Conservation (phyloP, 2,888 invertebrate genomes). For the Eristalis pertinax region DNA sequence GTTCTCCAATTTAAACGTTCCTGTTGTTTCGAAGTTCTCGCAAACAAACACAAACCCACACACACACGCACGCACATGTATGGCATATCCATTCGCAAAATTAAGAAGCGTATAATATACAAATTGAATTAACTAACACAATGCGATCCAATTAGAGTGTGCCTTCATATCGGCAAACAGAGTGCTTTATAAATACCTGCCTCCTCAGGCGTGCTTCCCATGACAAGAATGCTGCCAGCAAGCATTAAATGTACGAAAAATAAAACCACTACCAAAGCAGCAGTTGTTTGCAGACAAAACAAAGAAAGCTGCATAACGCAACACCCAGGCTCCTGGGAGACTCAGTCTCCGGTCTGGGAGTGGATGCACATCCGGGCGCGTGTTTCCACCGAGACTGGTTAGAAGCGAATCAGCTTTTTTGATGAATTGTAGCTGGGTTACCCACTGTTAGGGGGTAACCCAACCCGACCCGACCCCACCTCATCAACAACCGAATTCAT, state of each 20-base stretch:
- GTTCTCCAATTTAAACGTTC: neutral
- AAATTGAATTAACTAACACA: constrained; percentile 63
- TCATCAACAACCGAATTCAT: neutral
- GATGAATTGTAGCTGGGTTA: constrained; percentile 17
- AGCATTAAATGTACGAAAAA: constrained; percentile 57
- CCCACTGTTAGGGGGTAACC: neutral
- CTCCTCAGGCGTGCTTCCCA: neutral
- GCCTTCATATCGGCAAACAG: constrained; percentile 33
- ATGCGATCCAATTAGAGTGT: constrained; percentile 60
- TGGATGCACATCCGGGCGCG: neutral
- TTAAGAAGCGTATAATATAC: constrained; percentile 56
- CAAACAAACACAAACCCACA: neutral
- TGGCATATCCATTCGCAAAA: constrained; percentile 27
- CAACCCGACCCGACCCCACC: neutral
- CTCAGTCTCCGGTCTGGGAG: neutral
- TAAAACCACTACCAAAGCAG: neutral
- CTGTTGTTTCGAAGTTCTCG: neutral
- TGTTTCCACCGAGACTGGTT: constrained; percentile 2
- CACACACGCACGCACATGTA: neutral
- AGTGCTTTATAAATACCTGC: neutral
- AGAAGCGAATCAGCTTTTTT: constrained; percentile 5
- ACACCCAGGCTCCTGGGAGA: constrained; percentile 16
- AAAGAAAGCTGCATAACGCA: constrained; percentile 1
- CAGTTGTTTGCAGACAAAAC: constrained; percentile 4
- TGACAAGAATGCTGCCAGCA: neutral